Evolutionary conservation across 2,888 invertebrate species (phyloP).

Genomic region (Diarsia brunnea): DNA sequence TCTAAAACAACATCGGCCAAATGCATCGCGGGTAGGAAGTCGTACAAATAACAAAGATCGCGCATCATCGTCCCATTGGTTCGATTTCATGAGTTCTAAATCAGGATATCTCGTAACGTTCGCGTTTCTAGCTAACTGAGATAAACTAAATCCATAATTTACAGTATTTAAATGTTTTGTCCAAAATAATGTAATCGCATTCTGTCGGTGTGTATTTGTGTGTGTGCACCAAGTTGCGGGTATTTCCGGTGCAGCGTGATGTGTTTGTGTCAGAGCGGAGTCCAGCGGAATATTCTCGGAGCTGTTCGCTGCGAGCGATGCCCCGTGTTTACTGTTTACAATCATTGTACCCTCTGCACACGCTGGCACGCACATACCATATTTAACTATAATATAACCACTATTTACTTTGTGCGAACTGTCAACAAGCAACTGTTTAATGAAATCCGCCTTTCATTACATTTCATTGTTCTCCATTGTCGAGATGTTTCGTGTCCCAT

Average conservation of each 20-base stretch:
- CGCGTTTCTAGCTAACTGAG: slow-evolving; percentile 51
- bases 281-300: slow-evolving; percentile 86
- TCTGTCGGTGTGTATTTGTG: slow-evolving; percentile 64
- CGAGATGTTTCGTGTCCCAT: slow-evolving; percentile 34
- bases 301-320: slow-evolving; percentile 79
- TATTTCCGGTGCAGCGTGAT: slow-evolving; percentile 81
- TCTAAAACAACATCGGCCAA: neutral
- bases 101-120: slow-evolving; percentile 50
- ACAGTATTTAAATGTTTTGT: slow-evolving; percentile 57
- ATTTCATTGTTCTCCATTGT: slow-evolving; percentile 45
- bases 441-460: slow-evolving; percentile 40
- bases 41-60: slow-evolving; percentile 34
- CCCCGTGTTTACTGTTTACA: slow-evolving; percentile 82
- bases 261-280: slow-evolving; percentile 77
- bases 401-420: slow-evolving; percentile 50
- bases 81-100: slow-evolving; percentile 48
- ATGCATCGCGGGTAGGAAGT: slow-evolving; percentile 39
- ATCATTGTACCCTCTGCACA: slow-evolving; percentile 62
- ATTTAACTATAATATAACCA: slow-evolving; percentile 55
- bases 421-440: slow-evolving; percentile 49
- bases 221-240: slow-evolving; percentile 74
- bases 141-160: slow-evolving; percentile 49
- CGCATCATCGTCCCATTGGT: slow-evolving; percentile 49
- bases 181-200: slow-evolving; percentile 61
- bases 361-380: slow-evolving; percentile 54